Percentiles rank a stretch among this genome's conserved stretches.
phyloP scores from a whole-genome alignment of 2,888 invertebrate species.

The Orchestes rusci region DNA sequence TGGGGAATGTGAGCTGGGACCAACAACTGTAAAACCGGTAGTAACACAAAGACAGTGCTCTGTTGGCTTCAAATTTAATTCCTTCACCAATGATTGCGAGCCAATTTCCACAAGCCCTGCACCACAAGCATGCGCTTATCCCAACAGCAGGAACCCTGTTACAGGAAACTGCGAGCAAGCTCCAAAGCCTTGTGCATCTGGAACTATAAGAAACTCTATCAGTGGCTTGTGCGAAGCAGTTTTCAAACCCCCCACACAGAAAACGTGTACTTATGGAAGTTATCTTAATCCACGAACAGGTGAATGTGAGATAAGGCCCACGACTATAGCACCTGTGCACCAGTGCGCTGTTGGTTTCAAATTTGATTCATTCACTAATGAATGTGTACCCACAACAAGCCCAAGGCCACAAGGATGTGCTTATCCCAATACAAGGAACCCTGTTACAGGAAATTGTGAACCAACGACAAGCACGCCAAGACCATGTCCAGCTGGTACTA shows the following conservation, averaged over 20 bases:
- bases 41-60: background rate
- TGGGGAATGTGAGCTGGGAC: conserved; percentile 9
- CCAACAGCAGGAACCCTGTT: background rate
- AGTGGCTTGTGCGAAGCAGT: background rate
- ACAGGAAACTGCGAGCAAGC: conserved; percentile 8
- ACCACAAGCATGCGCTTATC: background rate
- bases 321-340: conserved; percentile 4
- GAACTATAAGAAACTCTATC: background rate
- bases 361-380: conserved; percentile 6
- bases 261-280: conserved; percentile 1
- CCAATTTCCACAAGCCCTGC: too few relatives aligned
- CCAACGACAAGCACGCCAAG: conserved; percentile 2
- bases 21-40: too few relatives aligned
- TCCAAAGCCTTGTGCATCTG: conserved; percentile 5
- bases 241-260: too few relatives aligned
- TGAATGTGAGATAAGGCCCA: conserved; percentile 6
- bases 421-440: conserved; percentile 3
- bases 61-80: conserved; percentile 4
- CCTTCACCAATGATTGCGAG: conserved; percentile 11
- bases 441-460: conserved; percentile 9
- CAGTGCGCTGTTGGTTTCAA: conserved; percentile 1
- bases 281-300: too few relatives aligned
- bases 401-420: background rate
- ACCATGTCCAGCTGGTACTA: conserved; percentile 13
- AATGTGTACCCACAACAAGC: conserved; percentile 10